Conservation (phyloP, 1,140 invertebrate genomes). For the Rhagoletis pomonella region DNA sequence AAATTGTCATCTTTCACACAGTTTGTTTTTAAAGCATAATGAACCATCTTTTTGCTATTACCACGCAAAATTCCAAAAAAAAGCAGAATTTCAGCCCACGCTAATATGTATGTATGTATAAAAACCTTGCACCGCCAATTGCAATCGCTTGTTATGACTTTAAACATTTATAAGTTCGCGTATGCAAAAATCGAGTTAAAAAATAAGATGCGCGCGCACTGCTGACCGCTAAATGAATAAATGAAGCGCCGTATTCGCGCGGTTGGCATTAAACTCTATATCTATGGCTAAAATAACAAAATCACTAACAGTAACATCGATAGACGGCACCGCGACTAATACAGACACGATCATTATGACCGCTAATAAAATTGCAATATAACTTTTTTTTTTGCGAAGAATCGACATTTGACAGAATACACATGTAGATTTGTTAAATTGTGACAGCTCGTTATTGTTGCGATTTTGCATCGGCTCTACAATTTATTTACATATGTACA, state of each 20-base stretch:
- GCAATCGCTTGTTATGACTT: background rate
- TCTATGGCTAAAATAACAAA: background rate
- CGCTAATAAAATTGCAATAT: constrained; percentile 12
- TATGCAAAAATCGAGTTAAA: constrained; percentile 27
- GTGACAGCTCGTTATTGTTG: no score
- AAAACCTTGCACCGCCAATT: background rate
- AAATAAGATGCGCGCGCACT: constrained; percentile 11
- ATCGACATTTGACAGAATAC: no score
- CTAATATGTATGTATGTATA: background rate
- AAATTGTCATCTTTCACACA: no score
- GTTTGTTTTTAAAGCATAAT: no score
- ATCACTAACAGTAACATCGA: background rate
- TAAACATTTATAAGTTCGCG: background rate
- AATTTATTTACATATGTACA: no score
- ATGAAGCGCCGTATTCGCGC: background rate
- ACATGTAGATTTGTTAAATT: no score
- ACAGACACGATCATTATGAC: background rate
- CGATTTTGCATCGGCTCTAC: no score
- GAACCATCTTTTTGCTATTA: no score
- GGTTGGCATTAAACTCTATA: background rate
- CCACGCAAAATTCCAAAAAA: no score
- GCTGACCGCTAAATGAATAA: background rate
- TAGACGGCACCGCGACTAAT: background rate
- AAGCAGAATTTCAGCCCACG: no score
- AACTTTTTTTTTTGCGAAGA: background rate